Base-by-base conservation (phyloP, 2,888 invertebrate species). In the Anthophora plumipes region DNA sequence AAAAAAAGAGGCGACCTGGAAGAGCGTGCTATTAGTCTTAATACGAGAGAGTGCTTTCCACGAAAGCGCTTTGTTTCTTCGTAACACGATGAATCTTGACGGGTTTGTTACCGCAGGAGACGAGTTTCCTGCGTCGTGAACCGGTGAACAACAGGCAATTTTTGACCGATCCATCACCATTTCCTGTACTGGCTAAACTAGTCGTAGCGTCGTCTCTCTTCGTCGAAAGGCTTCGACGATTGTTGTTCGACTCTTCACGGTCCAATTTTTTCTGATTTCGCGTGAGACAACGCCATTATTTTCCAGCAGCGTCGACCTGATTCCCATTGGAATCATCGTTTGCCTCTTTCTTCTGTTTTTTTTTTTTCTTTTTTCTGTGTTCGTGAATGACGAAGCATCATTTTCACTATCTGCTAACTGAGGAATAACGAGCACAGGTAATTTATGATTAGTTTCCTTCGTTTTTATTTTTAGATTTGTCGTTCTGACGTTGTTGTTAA, bases 11-110 rank as follows among this genome's bases (percentile, higher is more conserved):
- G 48, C 67, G 48, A 12, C 17, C 43, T 20, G 61, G 55, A 74
- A 74, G n/a, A n/a, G 55, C 60, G 43, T 37, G 41, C 74, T 68
- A 74, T 77, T 74, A 68, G 60, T 74, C 61, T 74, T 74, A 77
- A 77, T 74, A 67, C 20, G 57, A 14, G 17, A 17, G 41, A 77
- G 77, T 57, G 77, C 74, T 77, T 52, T 67, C 60, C 60, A 54
- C 54, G 52, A 46, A 31, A 66, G 48, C 46, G 54, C 37, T 55
- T 48, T 67, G 54, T 64, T 66, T 73, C 67, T 46, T 61, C 61
- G 7, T 14, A 39, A 37, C 76, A 31, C 54, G 57, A 59, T 52
- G 39, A 46, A 55, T 57, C 50, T 25, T n/a, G 52, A 59, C 71
- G 31, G 50, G 39, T 50, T 69, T 39, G 25, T 60, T 61, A 25